Evolutionary conservation across 2,797 vertebrate genomes (phyloP), one percentile per base, ranked within the genome.

Genomic region (Cossypha heuglini): DNA sequence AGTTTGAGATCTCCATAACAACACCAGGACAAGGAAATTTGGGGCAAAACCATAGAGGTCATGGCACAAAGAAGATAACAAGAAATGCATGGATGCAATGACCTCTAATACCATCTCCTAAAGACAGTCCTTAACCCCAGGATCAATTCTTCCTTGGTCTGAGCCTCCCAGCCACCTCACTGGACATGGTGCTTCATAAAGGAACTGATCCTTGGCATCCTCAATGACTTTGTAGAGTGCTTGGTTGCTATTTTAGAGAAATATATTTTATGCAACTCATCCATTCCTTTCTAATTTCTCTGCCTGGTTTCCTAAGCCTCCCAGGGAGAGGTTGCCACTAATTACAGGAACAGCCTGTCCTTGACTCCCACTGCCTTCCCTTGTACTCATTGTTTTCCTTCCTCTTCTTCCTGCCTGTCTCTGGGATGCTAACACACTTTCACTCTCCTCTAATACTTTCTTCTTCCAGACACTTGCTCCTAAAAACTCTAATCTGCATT

Each of bases 401-500:
- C 38, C 35, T 57, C 29, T 35, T 68, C 33, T 40, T 68, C 49
- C 49, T 64, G 22, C 17, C 49, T 33, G 1, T 28, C 38, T 63
- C 28, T 52, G 48, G 46, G 31, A 90, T 43, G 43, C 26, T 18
- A 78, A 59, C 43, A 55, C 26, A 40, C 13, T 51, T 63, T 40
- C 16, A 51, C 46, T 59, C 51, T 86, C 26, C 42, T 75, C 35
- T 58, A 52, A 37, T 6, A 38, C 25, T 9, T 76, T 54, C 52
- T 83, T 40, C 37, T 83, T 58, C 54, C 43, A 72, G 35, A 21
- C 58, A 75, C 29, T 48, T 17, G 43, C 26, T 93, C 58, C 58
- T 69, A 62, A 28, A 90, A 94, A 84, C 86, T 78, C 93, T 66
- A 42, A 94, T 88, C 83, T 67, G 1, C 40, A 11, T 88, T 93